Conservation (phyloP, 2,797 vertebrate species). For the Varecia variegata region DNA sequence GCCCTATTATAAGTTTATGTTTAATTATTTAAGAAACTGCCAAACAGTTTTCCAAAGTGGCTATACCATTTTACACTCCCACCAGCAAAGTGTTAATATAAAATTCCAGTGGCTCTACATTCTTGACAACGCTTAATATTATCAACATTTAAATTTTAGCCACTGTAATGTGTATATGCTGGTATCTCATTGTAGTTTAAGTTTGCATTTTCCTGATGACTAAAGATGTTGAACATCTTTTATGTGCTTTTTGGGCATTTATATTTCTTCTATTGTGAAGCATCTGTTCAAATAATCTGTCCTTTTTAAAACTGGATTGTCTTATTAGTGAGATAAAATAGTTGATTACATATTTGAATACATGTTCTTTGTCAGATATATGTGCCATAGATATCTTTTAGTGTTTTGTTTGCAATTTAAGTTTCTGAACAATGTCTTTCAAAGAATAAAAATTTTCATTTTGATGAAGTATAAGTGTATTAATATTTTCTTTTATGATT, state of each 20-base stretch:
- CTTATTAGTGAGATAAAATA: background rate
- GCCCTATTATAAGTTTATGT: background rate
- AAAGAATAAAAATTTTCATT: background rate
- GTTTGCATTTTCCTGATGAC: background rate
- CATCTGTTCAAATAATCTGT: background rate
- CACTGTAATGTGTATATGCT: background rate
- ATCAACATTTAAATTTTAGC: background rate
- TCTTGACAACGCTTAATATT: background rate
- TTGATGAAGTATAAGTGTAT: background rate
- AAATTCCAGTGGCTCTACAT: background rate
- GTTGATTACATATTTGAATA: background rate
- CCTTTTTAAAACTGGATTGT: background rate
- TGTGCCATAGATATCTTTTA: background rate
- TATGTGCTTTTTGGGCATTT: background rate
- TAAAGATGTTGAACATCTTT: background rate
- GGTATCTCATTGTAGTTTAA: background rate
- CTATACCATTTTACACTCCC: background rate
- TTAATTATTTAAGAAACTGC: background rate
- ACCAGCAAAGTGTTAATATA: background rate
- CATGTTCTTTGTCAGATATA: background rate
- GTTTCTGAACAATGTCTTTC: background rate
- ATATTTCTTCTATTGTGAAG: background rate
- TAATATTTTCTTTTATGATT: background rate
- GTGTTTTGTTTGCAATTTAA: background rate
- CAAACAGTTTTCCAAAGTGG: background rate